Percentiles rank a stretch among this genome's conserved stretches.
Evolutionary conservation across 53 echinoderm and acorn worm species (phyloP).

Genomic region (Zoroaster sp.): DNA sequence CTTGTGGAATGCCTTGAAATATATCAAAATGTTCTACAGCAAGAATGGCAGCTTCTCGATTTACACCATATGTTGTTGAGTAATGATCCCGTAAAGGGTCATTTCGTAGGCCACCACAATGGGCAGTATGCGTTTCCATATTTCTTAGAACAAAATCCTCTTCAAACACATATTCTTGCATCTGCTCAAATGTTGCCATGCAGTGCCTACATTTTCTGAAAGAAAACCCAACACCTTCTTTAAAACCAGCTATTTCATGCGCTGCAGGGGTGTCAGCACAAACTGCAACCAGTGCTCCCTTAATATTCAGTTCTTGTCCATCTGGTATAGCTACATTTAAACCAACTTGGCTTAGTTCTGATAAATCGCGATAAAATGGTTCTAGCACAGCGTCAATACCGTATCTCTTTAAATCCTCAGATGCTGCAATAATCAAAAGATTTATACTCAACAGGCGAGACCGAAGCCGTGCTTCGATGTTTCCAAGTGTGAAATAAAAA

Average conservation of each 20-base stretch:
- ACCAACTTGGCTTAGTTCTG: background rate
- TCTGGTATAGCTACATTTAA: background rate
- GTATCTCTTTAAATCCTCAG: background rate
- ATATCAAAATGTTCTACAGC: background rate
- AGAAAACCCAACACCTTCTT: background rate
- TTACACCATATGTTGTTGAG: background rate
- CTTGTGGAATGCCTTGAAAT: background rate
- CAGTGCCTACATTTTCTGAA: background rate
- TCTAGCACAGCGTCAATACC: background rate
- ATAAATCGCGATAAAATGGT: background rate
- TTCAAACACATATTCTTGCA: background rate
- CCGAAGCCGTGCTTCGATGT: background rate
- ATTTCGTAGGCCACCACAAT: background rate
- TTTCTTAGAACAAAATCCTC: background rate
- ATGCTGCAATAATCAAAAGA: background rate
- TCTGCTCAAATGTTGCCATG: background rate
- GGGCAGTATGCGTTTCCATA: background rate
- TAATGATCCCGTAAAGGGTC: background rate
- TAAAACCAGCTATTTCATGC: background rate
- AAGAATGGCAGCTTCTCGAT: background rate
- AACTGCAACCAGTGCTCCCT: background rate
- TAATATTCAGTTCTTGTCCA: background rate
- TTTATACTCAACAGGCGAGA: background rate
- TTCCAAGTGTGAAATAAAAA: background rate
- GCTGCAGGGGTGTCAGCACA: background rate